A percentile compares a stretch with the other conserved stretches of the same genome.
Conservation (phyloP, 2,113 vertebrate genomes). For the Oreochromis niloticus region DNA sequence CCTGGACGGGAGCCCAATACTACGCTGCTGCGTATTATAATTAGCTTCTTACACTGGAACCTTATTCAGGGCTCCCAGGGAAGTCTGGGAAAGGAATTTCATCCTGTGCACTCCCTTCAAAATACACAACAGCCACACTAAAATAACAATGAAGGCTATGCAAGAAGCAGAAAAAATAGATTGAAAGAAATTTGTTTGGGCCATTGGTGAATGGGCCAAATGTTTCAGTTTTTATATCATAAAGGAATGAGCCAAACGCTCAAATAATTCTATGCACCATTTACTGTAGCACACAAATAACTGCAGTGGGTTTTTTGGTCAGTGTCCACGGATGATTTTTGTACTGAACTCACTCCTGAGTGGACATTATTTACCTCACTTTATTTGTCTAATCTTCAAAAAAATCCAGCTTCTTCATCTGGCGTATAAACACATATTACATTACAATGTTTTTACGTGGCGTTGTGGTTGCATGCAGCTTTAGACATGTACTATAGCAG, state of each 20-base stretch:
- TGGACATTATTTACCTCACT: not conserved
- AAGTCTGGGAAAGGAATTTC: constrained; percentile 10
- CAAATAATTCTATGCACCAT: not conserved
- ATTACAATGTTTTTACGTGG: not conserved
- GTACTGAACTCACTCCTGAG: not conserved
- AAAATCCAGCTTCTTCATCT: not conserved
- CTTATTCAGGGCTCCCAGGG: not conserved
- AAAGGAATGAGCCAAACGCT: not conserved
- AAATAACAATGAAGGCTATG: not conserved
- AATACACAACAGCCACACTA: not conserved
- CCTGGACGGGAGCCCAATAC: constrained; percentile 19
- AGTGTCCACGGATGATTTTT: not conserved
- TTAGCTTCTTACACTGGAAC: constrained; percentile 3
- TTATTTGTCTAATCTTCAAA: not conserved
- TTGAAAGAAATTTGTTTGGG: not conserved
- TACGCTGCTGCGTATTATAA: constrained; percentile 35
- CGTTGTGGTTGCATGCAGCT: not conserved
- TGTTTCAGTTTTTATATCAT: not conserved
- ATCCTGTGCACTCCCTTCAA: not conserved
- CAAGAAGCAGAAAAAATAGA: not conserved
- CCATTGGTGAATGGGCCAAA: not conserved
- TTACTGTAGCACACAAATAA: not conserved
- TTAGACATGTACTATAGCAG: no score
- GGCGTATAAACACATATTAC: not conserved
- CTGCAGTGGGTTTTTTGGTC: not conserved